Evolutionary conservation across 2,797 vertebrate genomes (phyloP).

Genomic region (Synaphobranchus kaupii): DNA sequence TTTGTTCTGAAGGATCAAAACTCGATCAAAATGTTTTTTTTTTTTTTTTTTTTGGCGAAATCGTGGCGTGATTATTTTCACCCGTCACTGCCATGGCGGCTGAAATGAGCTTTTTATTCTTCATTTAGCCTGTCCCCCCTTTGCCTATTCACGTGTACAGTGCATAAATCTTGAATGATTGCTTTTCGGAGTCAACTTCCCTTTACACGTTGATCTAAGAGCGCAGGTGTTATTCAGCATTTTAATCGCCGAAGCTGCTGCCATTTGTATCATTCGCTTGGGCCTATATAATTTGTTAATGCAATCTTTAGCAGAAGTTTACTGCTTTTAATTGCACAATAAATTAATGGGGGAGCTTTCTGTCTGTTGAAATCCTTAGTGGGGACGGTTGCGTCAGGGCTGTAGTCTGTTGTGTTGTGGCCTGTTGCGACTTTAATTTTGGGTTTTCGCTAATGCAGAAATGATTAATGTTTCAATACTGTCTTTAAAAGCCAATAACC

Average conservation of each 20-base stretch:
- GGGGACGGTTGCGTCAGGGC: not conserved
- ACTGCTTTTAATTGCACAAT: not conserved
- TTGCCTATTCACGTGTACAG: not conserved
- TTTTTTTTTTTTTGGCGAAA: not conserved
- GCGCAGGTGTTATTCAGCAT: not conserved
- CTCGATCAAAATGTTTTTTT: not conserved
- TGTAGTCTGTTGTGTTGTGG: not conserved
- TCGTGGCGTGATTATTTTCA: not conserved
- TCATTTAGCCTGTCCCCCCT: not conserved
- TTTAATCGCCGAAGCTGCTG: not conserved
- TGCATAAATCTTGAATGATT: not conserved
- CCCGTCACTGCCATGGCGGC: not conserved
- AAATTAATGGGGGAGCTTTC: not conserved
- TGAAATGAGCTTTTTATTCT: not conserved
- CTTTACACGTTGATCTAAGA: not conserved
- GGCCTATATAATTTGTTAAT: not conserved
- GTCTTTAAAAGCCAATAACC: not conserved
- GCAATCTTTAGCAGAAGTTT: not conserved
- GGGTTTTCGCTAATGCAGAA: not conserved
- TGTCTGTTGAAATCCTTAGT: not conserved
- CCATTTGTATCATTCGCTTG: not conserved
- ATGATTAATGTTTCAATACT: not conserved
- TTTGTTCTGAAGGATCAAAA: not conserved
- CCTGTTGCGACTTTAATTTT: not conserved
- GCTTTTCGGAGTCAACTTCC: not conserved